phyloP scores from a whole-genome alignment of 2,888 invertebrate species.

The Trissonchulus latispiculum region DNA sequence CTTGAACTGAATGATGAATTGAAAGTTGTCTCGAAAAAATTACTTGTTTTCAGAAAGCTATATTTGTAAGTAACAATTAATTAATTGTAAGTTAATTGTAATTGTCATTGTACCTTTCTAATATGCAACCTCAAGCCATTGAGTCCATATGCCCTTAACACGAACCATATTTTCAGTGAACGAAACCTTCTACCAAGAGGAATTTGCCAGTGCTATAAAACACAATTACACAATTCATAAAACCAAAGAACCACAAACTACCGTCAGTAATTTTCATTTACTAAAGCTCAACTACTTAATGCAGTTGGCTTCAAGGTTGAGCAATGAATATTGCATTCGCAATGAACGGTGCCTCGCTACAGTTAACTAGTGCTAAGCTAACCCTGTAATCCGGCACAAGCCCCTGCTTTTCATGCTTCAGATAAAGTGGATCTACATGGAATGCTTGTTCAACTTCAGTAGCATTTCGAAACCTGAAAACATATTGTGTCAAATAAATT shows the following conservation, averaged over 20 bases:
- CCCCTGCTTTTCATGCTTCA: conserved; percentile 96
- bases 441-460: conserved; percentile 86
- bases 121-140: conserved; percentile 82
- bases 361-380: no score
- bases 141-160: conserved; percentile 80
- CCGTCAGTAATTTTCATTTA: no score
- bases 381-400: conserved; percentile 34
- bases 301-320: no score
- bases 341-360: no score
- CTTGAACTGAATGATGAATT: no score
- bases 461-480: conserved; percentile 76
- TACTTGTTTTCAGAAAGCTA: no score
- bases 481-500: no score
- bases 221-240: background rate
- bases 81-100: conserved; percentile 5
- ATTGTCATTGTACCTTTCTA: conserved; percentile 53
- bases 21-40: no score
- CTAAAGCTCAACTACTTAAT: no score
- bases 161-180: conserved; percentile 94
- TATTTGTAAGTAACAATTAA: background rate
- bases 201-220: conserved; percentile 41
- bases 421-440: conserved; percentile 90
- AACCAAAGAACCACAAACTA: no score
- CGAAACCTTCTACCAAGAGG: conserved; percentile 88
- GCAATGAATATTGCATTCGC: no score